Conservation (phyloP, 1,140 invertebrate species). For the Condylostylus longicornis region DNA sequence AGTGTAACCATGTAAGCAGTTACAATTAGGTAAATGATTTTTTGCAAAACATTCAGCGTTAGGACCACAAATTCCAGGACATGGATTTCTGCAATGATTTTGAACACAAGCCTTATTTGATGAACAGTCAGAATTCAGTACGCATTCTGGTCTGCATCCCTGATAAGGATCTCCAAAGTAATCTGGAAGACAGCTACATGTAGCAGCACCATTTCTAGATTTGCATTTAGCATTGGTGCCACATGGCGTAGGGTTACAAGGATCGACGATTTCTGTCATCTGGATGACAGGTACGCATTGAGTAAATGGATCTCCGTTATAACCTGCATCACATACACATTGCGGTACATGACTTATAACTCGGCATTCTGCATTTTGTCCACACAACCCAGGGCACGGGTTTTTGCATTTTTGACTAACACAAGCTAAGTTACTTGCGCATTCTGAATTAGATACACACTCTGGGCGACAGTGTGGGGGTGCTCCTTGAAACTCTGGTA, state of each 20-base stretch:
- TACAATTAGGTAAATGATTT: constrained; percentile 56
- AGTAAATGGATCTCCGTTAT: constrained; percentile 60
- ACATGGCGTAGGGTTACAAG: constrained; percentile 52
- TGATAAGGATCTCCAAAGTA: constrained; percentile 52
- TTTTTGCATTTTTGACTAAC: constrained; percentile 56
- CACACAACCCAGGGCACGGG: constrained; percentile 62
- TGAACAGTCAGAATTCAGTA: constrained; percentile 49
- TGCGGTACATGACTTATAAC: constrained; percentile 60
- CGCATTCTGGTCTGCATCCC: constrained; percentile 48
- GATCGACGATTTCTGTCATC: constrained; percentile 42
- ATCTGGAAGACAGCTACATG: constrained; percentile 47
- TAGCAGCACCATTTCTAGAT: constrained; percentile 42
- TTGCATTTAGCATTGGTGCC: constrained; percentile 48
- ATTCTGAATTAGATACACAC: constrained; percentile 60
- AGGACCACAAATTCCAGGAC: constrained; percentile 49
- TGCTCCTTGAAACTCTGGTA: constrained; percentile 52
- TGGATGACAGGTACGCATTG: constrained; percentile 53
- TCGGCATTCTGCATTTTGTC: constrained; percentile 47
- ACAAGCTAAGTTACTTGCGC: constrained; percentile 55
- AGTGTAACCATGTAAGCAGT: constrained; percentile 43
- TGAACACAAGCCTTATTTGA: constrained; percentile 50
- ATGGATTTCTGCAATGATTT: constrained; percentile 51
- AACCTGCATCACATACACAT: constrained; percentile 54
- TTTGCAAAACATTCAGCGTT: constrained; percentile 53
- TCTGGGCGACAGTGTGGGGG: constrained; percentile 63